Conservation (phyloP, 2,888 invertebrate genomes). For the Hydrotaea diabolus region DNA sequence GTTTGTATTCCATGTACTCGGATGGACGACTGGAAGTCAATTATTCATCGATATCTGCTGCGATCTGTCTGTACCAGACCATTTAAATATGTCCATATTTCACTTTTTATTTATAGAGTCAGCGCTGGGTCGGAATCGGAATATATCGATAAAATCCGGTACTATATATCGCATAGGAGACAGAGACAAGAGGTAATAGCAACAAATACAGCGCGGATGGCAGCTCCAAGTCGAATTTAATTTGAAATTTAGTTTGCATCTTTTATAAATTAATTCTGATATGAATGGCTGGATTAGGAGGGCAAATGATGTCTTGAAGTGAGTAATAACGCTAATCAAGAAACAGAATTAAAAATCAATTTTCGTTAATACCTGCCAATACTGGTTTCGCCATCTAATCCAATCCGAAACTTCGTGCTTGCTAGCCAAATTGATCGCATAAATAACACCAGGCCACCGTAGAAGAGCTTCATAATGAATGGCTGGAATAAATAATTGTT, state of each 20-base stretch:
- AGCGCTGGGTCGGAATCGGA: not conserved
- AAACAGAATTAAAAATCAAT: conserved; percentile 8
- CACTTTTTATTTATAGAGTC: too few relatives aligned
- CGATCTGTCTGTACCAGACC: not conserved
- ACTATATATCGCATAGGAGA: not conserved
- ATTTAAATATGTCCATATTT: too few relatives aligned
- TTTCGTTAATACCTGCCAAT: not conserved
- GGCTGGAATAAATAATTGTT: not conserved
- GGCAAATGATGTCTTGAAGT: not conserved
- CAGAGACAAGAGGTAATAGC: not conserved
- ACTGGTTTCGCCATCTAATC: not conserved
- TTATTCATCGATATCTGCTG: conserved; percentile 3
- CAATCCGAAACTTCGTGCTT: not conserved
- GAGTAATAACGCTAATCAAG: conserved; percentile 8
- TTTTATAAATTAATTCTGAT: not conserved
- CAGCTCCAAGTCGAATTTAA: not conserved
- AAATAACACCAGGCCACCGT: not conserved
- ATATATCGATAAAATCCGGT: not conserved
- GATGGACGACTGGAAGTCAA: not conserved
- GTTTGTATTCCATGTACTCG: too few relatives aligned
- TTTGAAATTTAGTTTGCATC: not conserved
- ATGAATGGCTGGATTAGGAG: not conserved
- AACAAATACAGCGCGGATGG: not conserved
- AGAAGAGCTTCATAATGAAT: not conserved
- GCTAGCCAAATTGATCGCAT: not conserved